Evolutionary conservation across 2,797 vertebrate genomes (phyloP).

Genomic region (Ciconia nigra): DNA sequence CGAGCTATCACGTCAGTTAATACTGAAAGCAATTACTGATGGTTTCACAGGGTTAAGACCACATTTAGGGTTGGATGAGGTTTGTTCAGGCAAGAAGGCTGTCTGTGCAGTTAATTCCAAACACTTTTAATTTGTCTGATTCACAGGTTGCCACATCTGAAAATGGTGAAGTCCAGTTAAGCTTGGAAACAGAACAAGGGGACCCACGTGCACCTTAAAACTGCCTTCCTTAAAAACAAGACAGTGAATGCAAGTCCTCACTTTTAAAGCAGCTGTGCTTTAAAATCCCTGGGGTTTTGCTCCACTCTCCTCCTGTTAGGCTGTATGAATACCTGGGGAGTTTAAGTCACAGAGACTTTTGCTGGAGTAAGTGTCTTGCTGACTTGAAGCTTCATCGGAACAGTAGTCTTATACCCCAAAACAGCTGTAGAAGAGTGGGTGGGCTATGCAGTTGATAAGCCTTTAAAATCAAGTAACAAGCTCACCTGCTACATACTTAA

Average conservation of each 20-base stretch:
- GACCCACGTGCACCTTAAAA: neutral
- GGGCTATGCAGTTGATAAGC: neutral
- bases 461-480: neutral
- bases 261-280: neutral
- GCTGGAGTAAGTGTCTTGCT: neutral
- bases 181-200: neutral
- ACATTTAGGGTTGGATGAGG: neutral
- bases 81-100: neutral
- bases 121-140: neutral
- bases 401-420: neutral
- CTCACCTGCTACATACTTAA: neutral
- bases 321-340: neutral
- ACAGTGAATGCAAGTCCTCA: neutral
- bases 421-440: neutral
- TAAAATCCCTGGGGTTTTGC: neutral
- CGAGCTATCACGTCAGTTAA: neutral
- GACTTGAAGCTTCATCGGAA: neutral
- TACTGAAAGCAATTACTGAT: neutral
- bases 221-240: neutral
- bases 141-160: neutral
- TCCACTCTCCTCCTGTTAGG: neutral
- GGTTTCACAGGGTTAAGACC: neutral
- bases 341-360: neutral
- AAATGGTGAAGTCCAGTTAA: neutral
- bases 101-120: neutral